Evolutionary conservation across 2,797 vertebrate species (phyloP), one percentile per base, ranked within the genome.

Genomic region (Erethizon dorsatum): DNA sequence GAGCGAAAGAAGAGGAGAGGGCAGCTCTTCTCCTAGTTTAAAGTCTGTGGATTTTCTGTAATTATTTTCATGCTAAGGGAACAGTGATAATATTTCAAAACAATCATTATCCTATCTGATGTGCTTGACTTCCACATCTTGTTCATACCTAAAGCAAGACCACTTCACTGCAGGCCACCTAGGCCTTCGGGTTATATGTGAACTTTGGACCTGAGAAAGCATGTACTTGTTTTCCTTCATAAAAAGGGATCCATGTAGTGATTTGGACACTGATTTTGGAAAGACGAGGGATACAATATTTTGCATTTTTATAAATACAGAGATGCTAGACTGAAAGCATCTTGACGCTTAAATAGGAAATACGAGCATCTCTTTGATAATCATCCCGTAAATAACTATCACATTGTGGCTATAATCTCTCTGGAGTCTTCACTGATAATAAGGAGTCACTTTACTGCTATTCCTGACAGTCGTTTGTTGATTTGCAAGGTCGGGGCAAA

Each of bases 1-100:
- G 61, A 63, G 33, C 0, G 4, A 63, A 31, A 14, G 18, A 2
- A n/a, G 56, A 69, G 15, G 6, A 0, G 0, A 24, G 45, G 45
- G 9, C 4, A 22, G 14, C 15, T 67, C 75, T 67, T 54, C 15
- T 22, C 13, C 17, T 15, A 14, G n/a, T 59, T 71, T 63, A 13
- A 45, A 80, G 15, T 11, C 3, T 12, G 14, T 17, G 6, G 45
- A 10, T 63, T 75, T 57, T 45, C 37, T 73, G 17, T 13, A 50
- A 28, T 47, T 15, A 59, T 4, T 90, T 84, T 92, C 37, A 56
- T 14, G 50, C 59, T 12, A 22, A 78, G 10, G 26, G 15, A n/a
- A 41, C 0, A 7, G 4, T 47, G 28, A 31, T 10, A 31, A n/a
- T 69, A 9, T 14, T n/a, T 37, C 31, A 57, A 78, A 88, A 83